These are phyloP conservation scores for Euclidia mi DNA, from an alignment of 2,888 invertebrate species.

Conservation along the genomic window DNA sequence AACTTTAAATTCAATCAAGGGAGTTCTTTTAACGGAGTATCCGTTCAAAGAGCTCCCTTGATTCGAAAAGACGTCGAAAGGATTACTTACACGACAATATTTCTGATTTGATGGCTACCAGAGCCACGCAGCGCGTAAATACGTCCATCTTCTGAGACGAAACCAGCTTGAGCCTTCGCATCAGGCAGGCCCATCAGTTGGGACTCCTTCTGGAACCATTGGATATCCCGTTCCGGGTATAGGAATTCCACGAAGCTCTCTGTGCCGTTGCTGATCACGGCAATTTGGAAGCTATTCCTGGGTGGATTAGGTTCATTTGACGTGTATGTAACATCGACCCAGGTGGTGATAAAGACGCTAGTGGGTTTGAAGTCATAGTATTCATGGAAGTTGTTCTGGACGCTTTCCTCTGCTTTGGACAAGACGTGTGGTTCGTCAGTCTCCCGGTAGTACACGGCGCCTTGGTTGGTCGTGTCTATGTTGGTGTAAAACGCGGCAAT, in stretches of 20 bases:
- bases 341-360: slow-evolving; percentile 96
- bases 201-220: slow-evolving; percentile 96
- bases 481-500: slow-evolving; percentile 98
- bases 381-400: slow-evolving; percentile 93
- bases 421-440: slow-evolving; percentile 91
- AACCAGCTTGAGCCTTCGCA: slow-evolving; percentile 98
- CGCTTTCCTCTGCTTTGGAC: slow-evolving; percentile 92
- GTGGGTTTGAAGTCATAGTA: slow-evolving; percentile 93
- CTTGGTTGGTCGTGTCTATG: slow-evolving; percentile 94
- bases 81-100: slow-evolving; percentile 92
- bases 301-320: slow-evolving; percentile 90
- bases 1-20: too few relatives aligned
- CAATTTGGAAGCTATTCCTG: slow-evolving; percentile 96
- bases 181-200: slow-evolving; percentile 95
- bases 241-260: slow-evolving; percentile 96
- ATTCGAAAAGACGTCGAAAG: too few relatives aligned
- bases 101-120: slow-evolving; percentile 96
- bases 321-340: slow-evolving; percentile 96
- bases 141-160: slow-evolving; percentile 95
- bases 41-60: too few relatives aligned
- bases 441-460: slow-evolving; percentile 93
- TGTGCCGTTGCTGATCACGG: slow-evolving; percentile 92
- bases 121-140: slow-evolving; percentile 95
- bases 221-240: slow-evolving; percentile 96
- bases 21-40: too few relatives aligned